Evolutionary conservation across 2,113 vertebrate genomes (phyloP).

Genomic region (Collichthys lucidus): DNA sequence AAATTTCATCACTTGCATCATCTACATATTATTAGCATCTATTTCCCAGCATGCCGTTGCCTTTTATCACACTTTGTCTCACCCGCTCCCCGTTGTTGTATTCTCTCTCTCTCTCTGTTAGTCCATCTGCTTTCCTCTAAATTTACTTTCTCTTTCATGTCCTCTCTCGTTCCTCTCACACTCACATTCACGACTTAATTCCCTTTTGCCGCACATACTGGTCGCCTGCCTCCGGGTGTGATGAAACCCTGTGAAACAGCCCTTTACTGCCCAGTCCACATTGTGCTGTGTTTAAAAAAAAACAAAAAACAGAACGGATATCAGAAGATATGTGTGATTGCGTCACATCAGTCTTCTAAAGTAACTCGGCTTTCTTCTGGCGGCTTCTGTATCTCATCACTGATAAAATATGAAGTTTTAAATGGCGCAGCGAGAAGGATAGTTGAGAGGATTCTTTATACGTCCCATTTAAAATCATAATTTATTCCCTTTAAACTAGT

Average conservation of each 20-base stretch:
- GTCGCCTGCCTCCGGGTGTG: constrained; percentile 36
- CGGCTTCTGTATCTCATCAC: constrained; percentile 16
- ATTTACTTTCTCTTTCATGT: constrained; percentile 22
- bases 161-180: constrained; percentile 11
- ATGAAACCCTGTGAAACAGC: constrained; percentile 63
- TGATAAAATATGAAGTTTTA: constrained; percentile 34
- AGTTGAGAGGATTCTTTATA: constrained; percentile 17
- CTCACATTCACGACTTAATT: constrained; percentile 21
- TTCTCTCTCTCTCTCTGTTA: constrained; percentile 27
- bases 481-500: constrained; percentile 45
- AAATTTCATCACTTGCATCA: constrained; percentile 69
- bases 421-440: background rate
- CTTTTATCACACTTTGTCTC: constrained; percentile 48
- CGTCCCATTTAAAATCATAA: constrained; percentile 1
- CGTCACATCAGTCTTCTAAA: constrained; percentile 34
- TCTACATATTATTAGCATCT: constrained; percentile 65
- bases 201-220: constrained; percentile 29
- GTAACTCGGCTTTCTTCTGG: constrained; percentile 8
- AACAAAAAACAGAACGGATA: background rate
- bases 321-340: constrained; percentile 21
- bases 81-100: constrained; percentile 22
- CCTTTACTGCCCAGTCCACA: constrained; percentile 28
- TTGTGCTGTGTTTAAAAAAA: background rate
- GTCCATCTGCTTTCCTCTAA: constrained; percentile 32
- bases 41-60: constrained; percentile 28